Evolutionary conservation across 1,140 invertebrate species (phyloP).

Genomic region (Pteromalus puparum): DNA sequence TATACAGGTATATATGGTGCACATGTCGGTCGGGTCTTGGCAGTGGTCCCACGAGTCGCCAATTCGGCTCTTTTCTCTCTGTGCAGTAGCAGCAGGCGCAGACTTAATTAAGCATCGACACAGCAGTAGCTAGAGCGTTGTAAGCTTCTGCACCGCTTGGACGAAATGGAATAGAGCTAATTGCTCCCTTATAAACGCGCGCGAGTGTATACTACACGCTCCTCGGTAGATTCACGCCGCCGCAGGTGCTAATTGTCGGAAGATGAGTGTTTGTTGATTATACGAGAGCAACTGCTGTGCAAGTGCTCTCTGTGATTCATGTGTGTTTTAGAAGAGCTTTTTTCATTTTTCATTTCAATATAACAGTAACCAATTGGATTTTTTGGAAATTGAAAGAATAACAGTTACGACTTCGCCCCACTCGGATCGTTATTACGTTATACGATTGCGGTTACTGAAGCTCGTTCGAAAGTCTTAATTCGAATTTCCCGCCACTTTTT

Average conservation of each 20-base stretch:
- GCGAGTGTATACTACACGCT: neutral
- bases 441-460: too few relatives aligned
- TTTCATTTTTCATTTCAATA: neutral
- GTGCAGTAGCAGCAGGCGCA: neutral
- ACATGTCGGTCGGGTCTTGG: too few relatives aligned
- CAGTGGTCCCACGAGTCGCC: too few relatives aligned
- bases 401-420: too few relatives aligned
- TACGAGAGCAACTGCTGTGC: too few relatives aligned
- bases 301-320: too few relatives aligned
- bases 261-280: neutral
- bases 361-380: too few relatives aligned
- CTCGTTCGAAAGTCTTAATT: too few relatives aligned
- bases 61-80: neutral
- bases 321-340: neutral
- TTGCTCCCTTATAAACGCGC: slow-evolving; percentile 22
- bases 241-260: neutral
- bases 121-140: neutral
- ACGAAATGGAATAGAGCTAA: slow-evolving; percentile 34
- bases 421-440: too few relatives aligned
- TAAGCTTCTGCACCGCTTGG: neutral
- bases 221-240: neutral
- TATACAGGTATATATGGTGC: neutral
- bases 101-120: slow-evolving; percentile 43
- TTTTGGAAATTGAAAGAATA: too few relatives aligned
- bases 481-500: too few relatives aligned